phyloP scores from a whole-genome alignment of 2,888 invertebrate genomes.

The Parnassius smintheus region DNA sequence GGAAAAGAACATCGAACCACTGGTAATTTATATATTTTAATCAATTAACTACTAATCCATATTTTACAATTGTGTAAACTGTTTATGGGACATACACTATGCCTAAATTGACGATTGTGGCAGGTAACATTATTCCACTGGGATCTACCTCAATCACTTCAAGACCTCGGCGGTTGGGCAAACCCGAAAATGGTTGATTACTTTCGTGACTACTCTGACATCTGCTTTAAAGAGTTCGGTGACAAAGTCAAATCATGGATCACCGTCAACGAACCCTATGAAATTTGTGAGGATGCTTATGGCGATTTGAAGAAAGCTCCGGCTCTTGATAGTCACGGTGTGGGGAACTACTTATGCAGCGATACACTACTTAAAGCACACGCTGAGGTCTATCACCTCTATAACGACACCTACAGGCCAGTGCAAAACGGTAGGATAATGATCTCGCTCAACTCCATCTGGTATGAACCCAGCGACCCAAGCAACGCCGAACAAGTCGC shows the following conservation, averaged over 20 bases:
- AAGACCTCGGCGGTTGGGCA: constrained; percentile 80
- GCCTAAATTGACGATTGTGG: not conserved
- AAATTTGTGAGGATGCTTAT: constrained; percentile 78
- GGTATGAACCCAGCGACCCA: constrained; percentile 74
- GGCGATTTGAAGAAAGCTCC: constrained; percentile 77
- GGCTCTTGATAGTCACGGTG: constrained; percentile 77
- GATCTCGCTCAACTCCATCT: constrained; percentile 79
- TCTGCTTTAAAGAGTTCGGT: constrained; percentile 80
- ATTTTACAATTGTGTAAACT: no score
- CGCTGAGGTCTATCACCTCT: constrained; percentile 83
- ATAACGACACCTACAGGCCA: constrained; percentile 80
- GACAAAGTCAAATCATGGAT: constrained; percentile 84
- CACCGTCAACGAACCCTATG: constrained; percentile 85
- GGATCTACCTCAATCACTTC: constrained; percentile 83
- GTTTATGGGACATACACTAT: no score
- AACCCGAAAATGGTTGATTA: constrained; percentile 77
- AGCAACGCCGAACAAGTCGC: constrained; percentile 63
- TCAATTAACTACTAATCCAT: no score
- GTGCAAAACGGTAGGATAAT: constrained; percentile 78
- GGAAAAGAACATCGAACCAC: constrained; percentile 82
- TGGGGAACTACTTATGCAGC: constrained; percentile 83
- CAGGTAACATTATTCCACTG: constrained; percentile 85
- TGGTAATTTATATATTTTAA: constrained; percentile 51
- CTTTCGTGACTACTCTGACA: constrained; percentile 78
- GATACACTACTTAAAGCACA: constrained; percentile 85